phyloP scores from a whole-genome alignment of 2,888 invertebrate genomes.

The Cheilosia urbana region DNA sequence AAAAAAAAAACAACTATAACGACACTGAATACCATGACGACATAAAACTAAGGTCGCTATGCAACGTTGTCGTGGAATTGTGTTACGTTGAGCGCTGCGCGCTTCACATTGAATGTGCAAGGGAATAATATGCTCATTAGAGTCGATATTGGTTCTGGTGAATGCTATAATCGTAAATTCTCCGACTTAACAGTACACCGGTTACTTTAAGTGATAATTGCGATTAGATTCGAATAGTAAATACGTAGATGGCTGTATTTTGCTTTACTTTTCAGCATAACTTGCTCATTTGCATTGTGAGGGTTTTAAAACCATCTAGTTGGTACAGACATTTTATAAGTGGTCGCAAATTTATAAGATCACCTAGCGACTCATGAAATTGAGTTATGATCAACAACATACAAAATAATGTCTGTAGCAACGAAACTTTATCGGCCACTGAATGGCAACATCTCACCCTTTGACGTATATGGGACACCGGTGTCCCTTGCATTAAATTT shows the following conservation, averaged over 20 bases:
- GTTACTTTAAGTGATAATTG: slow-evolving; percentile 68
- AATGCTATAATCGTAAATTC: slow-evolving; percentile 68
- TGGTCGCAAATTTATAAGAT: too few relatives aligned
- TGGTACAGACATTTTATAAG: too few relatives aligned
- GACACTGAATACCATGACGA: slow-evolving; percentile 68
- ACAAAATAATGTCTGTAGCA: too few relatives aligned
- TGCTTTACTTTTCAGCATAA: neutral
- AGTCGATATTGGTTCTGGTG: slow-evolving; percentile 65
- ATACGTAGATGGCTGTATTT: neutral
- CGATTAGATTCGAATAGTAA: slow-evolving; percentile 29
- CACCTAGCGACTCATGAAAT: too few relatives aligned
- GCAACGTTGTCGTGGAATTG: slow-evolving; percentile 46
- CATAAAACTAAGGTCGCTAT: slow-evolving; percentile 66
- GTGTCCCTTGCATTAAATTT: too few relatives aligned
- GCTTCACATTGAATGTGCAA: slow-evolving; percentile 9
- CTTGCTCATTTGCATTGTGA: too few relatives aligned
- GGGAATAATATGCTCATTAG: slow-evolving; percentile 65
- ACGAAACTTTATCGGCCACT: too few relatives aligned
- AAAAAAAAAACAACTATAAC: slow-evolving; percentile 59
- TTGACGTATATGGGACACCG: too few relatives aligned
- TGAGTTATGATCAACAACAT: too few relatives aligned
- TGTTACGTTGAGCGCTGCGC: slow-evolving; percentile 10
- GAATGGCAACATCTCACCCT: too few relatives aligned
- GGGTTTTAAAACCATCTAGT: too few relatives aligned
- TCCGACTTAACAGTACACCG: slow-evolving; percentile 45